These are phyloP conservation scores for Tenualosa thibaudeaui DNA, from an alignment of 2,797 vertebrate species.

Conservation along the genomic window DNA sequence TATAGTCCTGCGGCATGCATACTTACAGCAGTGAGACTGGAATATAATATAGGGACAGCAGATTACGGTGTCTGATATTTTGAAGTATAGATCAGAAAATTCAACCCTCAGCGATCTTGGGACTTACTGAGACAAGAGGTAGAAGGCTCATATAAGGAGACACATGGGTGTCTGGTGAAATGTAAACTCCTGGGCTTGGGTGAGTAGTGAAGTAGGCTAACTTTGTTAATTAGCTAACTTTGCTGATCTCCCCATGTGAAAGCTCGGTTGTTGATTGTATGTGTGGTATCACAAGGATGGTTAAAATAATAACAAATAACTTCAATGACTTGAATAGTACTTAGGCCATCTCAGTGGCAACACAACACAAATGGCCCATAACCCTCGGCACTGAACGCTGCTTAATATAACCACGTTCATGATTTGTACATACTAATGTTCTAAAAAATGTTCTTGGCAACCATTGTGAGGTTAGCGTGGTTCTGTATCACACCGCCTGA, in stretches of 20 bases:
- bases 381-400: background rate
- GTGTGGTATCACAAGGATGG: background rate
- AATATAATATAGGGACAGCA: background rate
- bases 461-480: background rate
- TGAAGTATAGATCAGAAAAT: background rate
- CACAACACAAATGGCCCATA: background rate
- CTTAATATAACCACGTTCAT: background rate
- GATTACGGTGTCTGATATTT: background rate
- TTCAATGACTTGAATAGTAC: background rate
- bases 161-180: background rate
- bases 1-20: background rate
- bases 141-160: background rate
- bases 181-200: background rate
- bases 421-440: background rate
- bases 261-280: background rate
- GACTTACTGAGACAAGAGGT: background rate
- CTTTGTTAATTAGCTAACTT: no score
- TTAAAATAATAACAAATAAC: no score
- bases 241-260: background rate
- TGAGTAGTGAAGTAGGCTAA: background rate
- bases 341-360: no score
- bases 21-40: background rate
- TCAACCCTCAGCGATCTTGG: background rate
- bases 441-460: background rate
- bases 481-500: background rate